Percentiles rank a stretch among this genome's conserved stretches.
Evolutionary conservation across 2,888 invertebrate species (phyloP).

Genomic region (Euplagia quadripunctaria): DNA sequence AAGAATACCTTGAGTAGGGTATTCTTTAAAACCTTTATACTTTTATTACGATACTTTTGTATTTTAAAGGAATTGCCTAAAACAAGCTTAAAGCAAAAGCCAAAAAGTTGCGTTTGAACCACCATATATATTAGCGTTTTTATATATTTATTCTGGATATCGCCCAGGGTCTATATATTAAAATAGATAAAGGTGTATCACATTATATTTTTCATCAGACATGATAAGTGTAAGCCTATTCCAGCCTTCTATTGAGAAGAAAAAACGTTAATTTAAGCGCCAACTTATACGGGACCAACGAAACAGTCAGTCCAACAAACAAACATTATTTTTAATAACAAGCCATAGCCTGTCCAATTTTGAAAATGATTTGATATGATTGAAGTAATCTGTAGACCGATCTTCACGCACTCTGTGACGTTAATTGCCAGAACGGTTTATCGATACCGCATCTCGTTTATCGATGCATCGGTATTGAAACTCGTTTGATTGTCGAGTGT

Average conservation of each 20-base stretch:
- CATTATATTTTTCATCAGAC: not conserved
- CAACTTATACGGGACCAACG: not conserved
- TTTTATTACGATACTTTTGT: no score
- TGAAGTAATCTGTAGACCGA: slow-evolving; percentile 71
- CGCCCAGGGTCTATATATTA: no score
- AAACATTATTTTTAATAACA: slow-evolving; percentile 36
- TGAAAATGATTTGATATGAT: slow-evolving; percentile 67
- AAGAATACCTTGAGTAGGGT: no score
- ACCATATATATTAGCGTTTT: no score
- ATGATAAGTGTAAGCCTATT: not conserved
- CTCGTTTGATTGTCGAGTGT: slow-evolving; percentile 40
- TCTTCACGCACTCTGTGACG: slow-evolving; percentile 74
- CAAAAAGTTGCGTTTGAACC: no score
- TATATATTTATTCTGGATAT: no score
- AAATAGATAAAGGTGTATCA: not conserved
- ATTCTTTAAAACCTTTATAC: no score
- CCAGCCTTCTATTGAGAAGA: not conserved
- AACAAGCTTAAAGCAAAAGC: no score
- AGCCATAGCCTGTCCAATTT: slow-evolving; percentile 55
- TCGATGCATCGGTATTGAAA: slow-evolving; percentile 56
- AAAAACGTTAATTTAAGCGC: not conserved
- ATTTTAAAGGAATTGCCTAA: no score
- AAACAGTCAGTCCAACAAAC: slow-evolving; percentile 5
- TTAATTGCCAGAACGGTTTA: slow-evolving; percentile 76
- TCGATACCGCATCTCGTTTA: slow-evolving; percentile 65